phyloP scores from a whole-genome alignment of 2,113 vertebrate species.

The Heterotilapia buettikoferi region DNA sequence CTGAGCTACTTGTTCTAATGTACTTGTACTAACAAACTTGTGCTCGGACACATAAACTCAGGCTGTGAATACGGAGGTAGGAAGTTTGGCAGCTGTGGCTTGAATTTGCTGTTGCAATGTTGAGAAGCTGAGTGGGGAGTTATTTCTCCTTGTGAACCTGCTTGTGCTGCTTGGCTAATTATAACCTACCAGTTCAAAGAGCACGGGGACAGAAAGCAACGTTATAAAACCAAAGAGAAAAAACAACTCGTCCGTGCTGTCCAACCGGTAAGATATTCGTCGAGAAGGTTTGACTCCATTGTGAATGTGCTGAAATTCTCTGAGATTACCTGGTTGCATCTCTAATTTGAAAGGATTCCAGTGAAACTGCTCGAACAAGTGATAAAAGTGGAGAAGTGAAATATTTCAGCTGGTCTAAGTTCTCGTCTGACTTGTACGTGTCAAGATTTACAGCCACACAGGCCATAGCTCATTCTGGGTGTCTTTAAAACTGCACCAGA shows the following conservation, averaged over 20 bases:
- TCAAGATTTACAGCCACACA: background rate
- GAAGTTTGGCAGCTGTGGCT: background rate
- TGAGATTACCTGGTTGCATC: background rate
- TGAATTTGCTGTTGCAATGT: background rate
- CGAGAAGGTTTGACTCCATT: background rate
- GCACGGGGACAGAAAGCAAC: background rate
- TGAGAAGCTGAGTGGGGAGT: background rate
- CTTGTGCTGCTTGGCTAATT: constrained; percentile 49
- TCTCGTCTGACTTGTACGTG: background rate
- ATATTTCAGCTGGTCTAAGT: background rate
- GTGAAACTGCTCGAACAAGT: background rate
- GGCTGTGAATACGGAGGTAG: background rate
- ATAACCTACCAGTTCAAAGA: constrained; percentile 40
- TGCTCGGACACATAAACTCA: background rate
- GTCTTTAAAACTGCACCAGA: background rate
- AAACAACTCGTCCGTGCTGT: background rate
- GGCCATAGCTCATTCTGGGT: background rate
- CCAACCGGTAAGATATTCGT: constrained; percentile 24
- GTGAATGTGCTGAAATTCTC: background rate
- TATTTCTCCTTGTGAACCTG: constrained; percentile 11
- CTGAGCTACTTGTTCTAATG: background rate
- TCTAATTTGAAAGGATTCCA: background rate
- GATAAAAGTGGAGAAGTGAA: background rate
- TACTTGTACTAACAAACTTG: background rate
- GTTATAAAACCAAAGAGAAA: constrained; percentile 1